These are phyloP conservation scores for Acinonyx jubatus DNA, from an alignment of 2,113 vertebrate genomes.

Conservation along the genomic window DNA sequence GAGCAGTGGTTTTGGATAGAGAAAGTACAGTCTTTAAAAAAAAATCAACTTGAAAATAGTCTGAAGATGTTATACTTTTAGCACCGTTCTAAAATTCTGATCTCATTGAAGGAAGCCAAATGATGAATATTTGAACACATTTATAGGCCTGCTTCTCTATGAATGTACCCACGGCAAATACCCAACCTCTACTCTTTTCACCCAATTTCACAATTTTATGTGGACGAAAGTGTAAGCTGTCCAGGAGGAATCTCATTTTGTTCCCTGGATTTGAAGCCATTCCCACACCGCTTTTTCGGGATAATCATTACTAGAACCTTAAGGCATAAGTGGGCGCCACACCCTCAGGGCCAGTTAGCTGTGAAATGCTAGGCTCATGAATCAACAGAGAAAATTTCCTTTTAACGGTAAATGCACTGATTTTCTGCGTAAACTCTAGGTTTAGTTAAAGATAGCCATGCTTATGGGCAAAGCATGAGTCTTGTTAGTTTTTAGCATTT, in stretches of 20 bases:
- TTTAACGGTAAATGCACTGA: not conserved
- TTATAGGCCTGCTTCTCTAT: not conserved
- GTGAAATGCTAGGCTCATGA: not conserved
- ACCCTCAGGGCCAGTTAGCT: not conserved
- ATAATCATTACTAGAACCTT: slow-evolving; percentile 28
- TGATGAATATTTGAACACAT: slow-evolving; percentile 43
- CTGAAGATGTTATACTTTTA: slow-evolving; percentile 12
- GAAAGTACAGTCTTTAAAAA: slow-evolving; percentile 5
- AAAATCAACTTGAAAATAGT: slow-evolving; percentile 46
- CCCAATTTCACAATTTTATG: slow-evolving; percentile 60
- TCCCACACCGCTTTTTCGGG: slow-evolving; percentile 46
- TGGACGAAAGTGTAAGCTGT: slow-evolving; percentile 54
- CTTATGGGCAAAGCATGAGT: not conserved
- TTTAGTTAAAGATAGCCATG: not conserved
- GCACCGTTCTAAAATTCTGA: slow-evolving; percentile 60
- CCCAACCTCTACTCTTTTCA: slow-evolving; percentile 39
- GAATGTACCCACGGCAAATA: slow-evolving; percentile 17
- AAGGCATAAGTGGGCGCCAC: not conserved
- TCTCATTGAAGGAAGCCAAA: slow-evolving; percentile 69
- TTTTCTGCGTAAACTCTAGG: not conserved
- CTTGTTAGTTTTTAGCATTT: not conserved
- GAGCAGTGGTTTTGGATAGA: not conserved
- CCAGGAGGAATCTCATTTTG: slow-evolving; percentile 22
- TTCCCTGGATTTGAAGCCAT: slow-evolving; percentile 51
- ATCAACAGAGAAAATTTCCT: slow-evolving; percentile 3